Evolutionary conservation across 2,888 invertebrate species (phyloP).

Genomic region (Zootermopsis nevadensis): DNA sequence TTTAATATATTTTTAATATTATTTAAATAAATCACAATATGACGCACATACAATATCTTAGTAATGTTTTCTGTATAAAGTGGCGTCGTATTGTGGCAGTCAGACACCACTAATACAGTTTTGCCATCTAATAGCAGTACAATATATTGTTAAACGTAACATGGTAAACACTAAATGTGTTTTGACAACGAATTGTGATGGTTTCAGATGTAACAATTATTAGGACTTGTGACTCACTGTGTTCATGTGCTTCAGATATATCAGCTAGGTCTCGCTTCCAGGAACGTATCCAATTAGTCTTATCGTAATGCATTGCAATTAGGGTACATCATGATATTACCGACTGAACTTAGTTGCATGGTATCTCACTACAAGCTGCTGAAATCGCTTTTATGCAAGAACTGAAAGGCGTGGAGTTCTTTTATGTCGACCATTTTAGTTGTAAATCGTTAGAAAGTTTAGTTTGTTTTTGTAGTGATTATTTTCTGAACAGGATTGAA

Average conservation of each 20-base stretch:
- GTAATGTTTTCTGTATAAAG: too few relatives aligned
- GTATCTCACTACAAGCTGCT: too few relatives aligned
- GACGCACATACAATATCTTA: too few relatives aligned
- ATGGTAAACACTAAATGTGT: not conserved
- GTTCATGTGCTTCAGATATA: not conserved
- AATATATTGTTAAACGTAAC: not conserved
- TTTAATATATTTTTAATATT: too few relatives aligned
- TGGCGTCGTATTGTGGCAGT: not conserved
- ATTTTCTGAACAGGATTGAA: too few relatives aligned
- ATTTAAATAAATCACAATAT: too few relatives aligned
- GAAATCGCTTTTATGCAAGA: too few relatives aligned
- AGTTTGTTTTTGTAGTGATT: too few relatives aligned
- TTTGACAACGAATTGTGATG: not conserved
- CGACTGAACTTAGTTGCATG: not conserved
- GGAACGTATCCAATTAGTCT: not conserved
- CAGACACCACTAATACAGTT: not conserved
- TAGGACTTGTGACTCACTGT: not conserved
- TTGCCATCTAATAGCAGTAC: not conserved
- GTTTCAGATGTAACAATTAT: not conserved
- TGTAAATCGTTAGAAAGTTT: too few relatives aligned
- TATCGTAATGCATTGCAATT: conserved; percentile 6
- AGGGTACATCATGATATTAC: not conserved
- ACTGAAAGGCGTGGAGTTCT: too few relatives aligned
- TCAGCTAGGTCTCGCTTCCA: not conserved
- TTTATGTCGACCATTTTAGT: too few relatives aligned